Conservation (phyloP, 1,140 invertebrate genomes). For the Araneus ventricosus region DNA sequence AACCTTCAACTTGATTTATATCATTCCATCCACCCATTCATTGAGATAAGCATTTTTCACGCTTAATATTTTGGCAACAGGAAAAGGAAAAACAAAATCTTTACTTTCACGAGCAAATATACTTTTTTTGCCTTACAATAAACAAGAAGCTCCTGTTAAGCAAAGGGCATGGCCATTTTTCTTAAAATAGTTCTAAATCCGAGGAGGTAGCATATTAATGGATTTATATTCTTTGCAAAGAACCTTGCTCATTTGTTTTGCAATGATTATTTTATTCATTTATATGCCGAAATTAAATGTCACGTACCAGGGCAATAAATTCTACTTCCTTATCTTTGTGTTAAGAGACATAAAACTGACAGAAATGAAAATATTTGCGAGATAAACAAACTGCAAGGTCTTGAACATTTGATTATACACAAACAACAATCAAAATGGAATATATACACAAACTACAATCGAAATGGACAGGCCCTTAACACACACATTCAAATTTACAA, state of each 20-base stretch:
- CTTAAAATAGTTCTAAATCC: not conserved
- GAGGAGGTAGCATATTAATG: not conserved
- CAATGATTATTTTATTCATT: not conserved
- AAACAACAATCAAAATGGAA: too few relatives aligned
- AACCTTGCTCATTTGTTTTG: not conserved
- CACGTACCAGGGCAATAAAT: not conserved
- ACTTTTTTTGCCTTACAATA: not conserved
- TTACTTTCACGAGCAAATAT: not conserved
- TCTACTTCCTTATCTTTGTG: not conserved
- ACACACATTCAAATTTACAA: too few relatives aligned
- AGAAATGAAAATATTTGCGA: not conserved
- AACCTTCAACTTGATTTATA: slow-evolving; percentile 27
- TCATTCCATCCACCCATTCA: not conserved
- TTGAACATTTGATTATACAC: too few relatives aligned
- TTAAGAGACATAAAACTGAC: not conserved
- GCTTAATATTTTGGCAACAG: slow-evolving; percentile 12
- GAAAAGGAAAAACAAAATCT: not conserved
- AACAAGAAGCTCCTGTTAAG: not conserved
- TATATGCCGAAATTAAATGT: not conserved
- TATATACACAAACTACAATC: too few relatives aligned
- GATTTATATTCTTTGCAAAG: not conserved
- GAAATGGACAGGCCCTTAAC: too few relatives aligned
- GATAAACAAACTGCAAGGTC: too few relatives aligned
- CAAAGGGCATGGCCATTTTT: not conserved
- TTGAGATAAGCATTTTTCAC: not conserved